Evolutionary conservation across 2,888 invertebrate genomes (phyloP), one percentile per base, ranked within the genome.

Genomic region (Aethes cnicana): DNA sequence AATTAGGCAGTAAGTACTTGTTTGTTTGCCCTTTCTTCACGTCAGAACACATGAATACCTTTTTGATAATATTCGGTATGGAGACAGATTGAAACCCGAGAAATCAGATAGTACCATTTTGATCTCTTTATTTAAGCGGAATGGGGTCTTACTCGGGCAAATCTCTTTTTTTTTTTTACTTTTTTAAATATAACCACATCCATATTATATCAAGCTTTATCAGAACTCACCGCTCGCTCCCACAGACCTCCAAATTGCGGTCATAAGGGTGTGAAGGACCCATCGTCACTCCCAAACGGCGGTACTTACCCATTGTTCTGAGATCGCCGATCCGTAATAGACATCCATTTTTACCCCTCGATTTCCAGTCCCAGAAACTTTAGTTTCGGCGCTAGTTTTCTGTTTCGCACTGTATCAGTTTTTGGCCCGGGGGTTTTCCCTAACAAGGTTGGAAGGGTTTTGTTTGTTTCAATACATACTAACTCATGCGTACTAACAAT

Each of bases 371-470:
- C 8, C 7, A n/a, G 12, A 28, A 36, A 20, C 12, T 36, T 36
- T 36, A n/a, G 33, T 17, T 33, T 33, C 25, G 16, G 8, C 39
- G 39, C 25, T 39, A 25, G 25, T 39, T 39, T 39, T 16, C 23
- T 21, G 20, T 32, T 32, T 18, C n/a, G 12, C 18, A 23, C 39
- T 16, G 35, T 16, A 39, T 25, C 23, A 14, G 6, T 8, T 25
- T 25, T 39, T n/a, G 6, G 16, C 16, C n/a, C 16, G 23, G 16
- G 39, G 39, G 39, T 39, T 39, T 39, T 39, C 25, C 23, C 25
- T 25, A 39, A 25, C 14, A n/a, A 3, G 16, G 14, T 25, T 39
- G 11, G 21, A 21, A 36, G 20, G 36, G 3, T 21, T 21, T 21
- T 0, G 11, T 18, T 9, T 23, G 14, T 18, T 11, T 35, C 18